Base-by-base conservation (phyloP, 1,140 invertebrate genomes). In the Eupristina koningsbergeri region DNA sequence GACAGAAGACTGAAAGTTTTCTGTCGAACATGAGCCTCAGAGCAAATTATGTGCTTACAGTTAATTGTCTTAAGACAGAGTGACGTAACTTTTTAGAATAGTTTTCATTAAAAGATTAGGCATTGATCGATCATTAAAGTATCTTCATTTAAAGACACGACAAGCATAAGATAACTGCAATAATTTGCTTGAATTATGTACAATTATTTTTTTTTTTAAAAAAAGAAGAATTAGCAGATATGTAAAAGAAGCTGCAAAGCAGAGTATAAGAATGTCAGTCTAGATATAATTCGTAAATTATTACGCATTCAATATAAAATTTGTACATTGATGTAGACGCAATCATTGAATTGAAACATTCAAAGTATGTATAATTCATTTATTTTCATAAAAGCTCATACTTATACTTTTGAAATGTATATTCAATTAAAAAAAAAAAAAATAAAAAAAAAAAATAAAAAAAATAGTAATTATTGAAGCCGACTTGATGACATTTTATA, bases 341-440 rank as follows among this genome's bases (percentile, higher is more conserved):
- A 63, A 76, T 63, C 31, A n/a, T 61, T n/a, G n/a, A 63, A 64
- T 64, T 47, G 58, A 64, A 45, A 29, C 39, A 61, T 78, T 63
- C 36, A 22, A 3, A 9, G 50, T 15, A 9, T 53, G 7, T 17
- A 53, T 22, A 58, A 58, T 58, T 26, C 53, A 58, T 22, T 26
- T 58, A 6, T 22, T 58, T 58, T 26, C 26, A n/a, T n/a, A n/a
- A n/a, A n/a, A n/a, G n/a, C n/a, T 58, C 22, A 58, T 58, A 58
- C 26, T 1, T 26, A 9, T 58, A 58, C 22, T 7, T 9, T 58
- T 26, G 2, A 58, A 26, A 58, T 58, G 53, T 26, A 58, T 58
- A 19, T 58, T 22, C 22, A 22, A 58, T n/a, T n/a, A n/a, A n/a
- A n/a, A n/a, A n/a, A n/a, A n/a, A n/a, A n/a, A n/a, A n/a, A n/a